Evolutionary conservation across 2,888 invertebrate genomes (phyloP), one percentile per base, ranked within the genome.

Genomic region (Epirrhoe tristata): DNA sequence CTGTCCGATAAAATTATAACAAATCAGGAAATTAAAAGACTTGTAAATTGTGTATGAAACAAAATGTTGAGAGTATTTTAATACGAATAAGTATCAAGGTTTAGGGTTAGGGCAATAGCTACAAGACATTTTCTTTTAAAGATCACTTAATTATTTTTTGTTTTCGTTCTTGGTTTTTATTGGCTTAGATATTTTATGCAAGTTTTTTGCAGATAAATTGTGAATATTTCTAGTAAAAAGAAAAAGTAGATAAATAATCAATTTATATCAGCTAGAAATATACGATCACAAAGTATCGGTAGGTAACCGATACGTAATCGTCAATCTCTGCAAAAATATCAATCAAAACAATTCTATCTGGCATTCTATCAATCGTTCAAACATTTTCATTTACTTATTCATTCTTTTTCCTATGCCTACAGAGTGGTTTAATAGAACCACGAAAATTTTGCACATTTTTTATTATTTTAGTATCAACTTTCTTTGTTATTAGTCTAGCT

Each of bases 281-380:
- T 39, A 12, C 39, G 43, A 36, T 31, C 31, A 58, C 17, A 66
- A 54, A 58, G 16, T 17, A 54, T 58, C 51, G 31, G n/a, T 14
- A 10, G 32, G 55, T 66, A 58, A 63, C 62, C 32, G 66, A 67
- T 63, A 67, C 39, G 62, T n/a, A 32, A 55, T 51, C 62, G 50
- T 54, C 54, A 67, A 62, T 63, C 51, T 63, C 50, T 53, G 31
- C n/a, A 12, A 61, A 67, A 69, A 63, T 59, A 62, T 46, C 67
- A 63, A 63, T 67, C 63, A 70, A 72, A 66, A 72, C 71, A 75
- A 69, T 65, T 60, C 64, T 63, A 58, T 63, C 61, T 51, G 69
- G 54, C 66, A 66, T 66, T 74, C 65, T 68, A 73, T 73, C 73
- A 71, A 75, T 75, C 71, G 74, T 66, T 69, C 72, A 63, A 69